Percentiles rank a stretch among this genome's conserved stretches.
Evolutionary conservation across 2,113 vertebrate genomes (phyloP).

Genomic region (Bufo gargarizans): DNA sequence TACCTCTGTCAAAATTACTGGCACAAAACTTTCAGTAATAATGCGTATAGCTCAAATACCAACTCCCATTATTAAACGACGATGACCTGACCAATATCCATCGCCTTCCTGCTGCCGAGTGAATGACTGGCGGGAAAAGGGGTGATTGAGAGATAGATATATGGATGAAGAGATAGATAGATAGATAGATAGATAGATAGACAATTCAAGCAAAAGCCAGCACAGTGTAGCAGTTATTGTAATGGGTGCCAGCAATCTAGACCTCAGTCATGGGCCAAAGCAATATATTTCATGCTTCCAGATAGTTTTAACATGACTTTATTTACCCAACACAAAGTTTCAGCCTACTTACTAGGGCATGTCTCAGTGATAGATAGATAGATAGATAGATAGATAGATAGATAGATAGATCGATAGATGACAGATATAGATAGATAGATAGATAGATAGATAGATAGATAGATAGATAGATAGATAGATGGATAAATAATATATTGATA

Average conservation of each 20-base stretch:
- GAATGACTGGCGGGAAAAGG: not conserved
- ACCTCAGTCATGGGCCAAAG: too few species aligned
- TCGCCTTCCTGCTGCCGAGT: slow-evolving; percentile 12
- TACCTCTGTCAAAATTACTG: slow-evolving; percentile 83
- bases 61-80: slow-evolving; percentile 42
- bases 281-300: too few species aligned
- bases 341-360: too few species aligned
- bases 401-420: too few species aligned
- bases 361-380: too few species aligned
- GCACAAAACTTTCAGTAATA: slow-evolving; percentile 61
- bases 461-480: not conserved
- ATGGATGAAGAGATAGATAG: not conserved
- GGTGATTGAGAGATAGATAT: not conserved
- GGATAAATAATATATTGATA: not conserved
- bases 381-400: too few species aligned
- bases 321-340: too few species aligned
- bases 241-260: too few species aligned
- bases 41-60: slow-evolving; percentile 34
- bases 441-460: not conserved
- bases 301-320: too few species aligned
- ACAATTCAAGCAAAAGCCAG: too few species aligned
- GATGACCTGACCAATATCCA: slow-evolving; percentile 28
- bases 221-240: too few species aligned
- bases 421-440: too few species aligned
- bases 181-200: not conserved